Base-by-base conservation (phyloP, 2,113 vertebrate genomes). In the Ciconia maguari region DNA sequence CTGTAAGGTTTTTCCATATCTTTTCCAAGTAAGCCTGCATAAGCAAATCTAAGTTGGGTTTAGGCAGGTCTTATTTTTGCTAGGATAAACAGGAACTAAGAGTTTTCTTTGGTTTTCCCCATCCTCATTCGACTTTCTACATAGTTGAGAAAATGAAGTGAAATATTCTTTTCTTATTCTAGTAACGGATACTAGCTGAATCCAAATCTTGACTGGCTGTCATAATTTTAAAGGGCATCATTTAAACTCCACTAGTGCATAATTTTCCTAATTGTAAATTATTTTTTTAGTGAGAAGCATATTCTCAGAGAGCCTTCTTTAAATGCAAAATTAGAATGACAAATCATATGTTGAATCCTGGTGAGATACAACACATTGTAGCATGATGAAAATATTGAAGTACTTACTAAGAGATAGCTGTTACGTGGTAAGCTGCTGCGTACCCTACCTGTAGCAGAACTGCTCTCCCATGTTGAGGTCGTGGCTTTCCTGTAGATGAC, bases 391-490 rank as follows among this genome's bases (percentile, higher is more conserved):
- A 86, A 29, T 80, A 24, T 3, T 41, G 38, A 62, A 60, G 51
- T 42, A 13, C 27, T 51, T 15, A 8, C 19, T 29, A 57, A n/a
- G 77, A 70, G 19, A 11, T 24, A 22, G 29, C 34, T 4, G 0
- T 38, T 58, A 15, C 1, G 1, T 64, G 44, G 21, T 46, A 9
- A 64, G 69, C 32, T 61, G 3, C 16, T 27, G n/a, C 1, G 2
- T 76, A 29, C 76, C 34, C 57, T 75, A 3, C 17, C 57, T 78
- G 42, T 25, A 49, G 93, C 42, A 74, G 68, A 79, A 20, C 41
- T 69, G 11, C 36, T 76, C 15, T 76, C 24, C 49, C 21, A 13
- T 0, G 0, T 4, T 54, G 62, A 61, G 29, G 26, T 16, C 2
- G 1, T 55, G 55, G 16, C 65, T 88, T 88, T 93, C 22, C 36